Evolutionary conservation across 1,140 invertebrate genomes (phyloP).

Genomic region (Cryptotermes secundus): DNA sequence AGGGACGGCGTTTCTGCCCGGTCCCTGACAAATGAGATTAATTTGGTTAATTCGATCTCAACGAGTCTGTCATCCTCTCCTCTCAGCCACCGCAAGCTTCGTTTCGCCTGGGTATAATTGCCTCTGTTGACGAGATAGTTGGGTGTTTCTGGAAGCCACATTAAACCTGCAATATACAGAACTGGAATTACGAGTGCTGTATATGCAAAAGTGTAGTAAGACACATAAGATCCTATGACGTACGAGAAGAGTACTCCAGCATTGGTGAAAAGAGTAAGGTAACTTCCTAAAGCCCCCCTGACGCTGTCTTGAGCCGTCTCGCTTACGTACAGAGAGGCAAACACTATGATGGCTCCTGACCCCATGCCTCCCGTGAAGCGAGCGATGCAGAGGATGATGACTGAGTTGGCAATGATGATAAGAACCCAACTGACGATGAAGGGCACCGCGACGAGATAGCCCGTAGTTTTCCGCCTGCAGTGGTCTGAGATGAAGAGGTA

Average conservation of each 20-base stretch:
- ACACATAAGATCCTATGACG: slow-evolving; percentile 53
- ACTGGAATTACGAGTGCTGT: slow-evolving; percentile 48
- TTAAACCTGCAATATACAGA: slow-evolving; percentile 49
- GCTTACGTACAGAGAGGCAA: slow-evolving; percentile 55
- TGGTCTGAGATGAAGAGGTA: slow-evolving; percentile 39
- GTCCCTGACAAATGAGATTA: background rate
- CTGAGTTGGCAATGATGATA: background rate
- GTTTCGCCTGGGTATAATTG: background rate
- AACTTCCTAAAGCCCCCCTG: slow-evolving; percentile 57
- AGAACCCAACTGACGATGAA: slow-evolving; percentile 30
- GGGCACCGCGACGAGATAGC: slow-evolving; percentile 31
- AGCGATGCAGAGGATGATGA: slow-evolving; percentile 42
- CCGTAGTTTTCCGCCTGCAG: slow-evolving; percentile 37
- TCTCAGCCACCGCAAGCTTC: background rate
- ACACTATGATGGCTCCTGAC: slow-evolving; percentile 51
- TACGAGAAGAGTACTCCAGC: slow-evolving; percentile 59
- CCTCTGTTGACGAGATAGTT: slow-evolving; percentile 39
- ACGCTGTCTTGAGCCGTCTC: slow-evolving; percentile 58
- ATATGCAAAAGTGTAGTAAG: slow-evolving; percentile 51
- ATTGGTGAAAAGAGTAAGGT: slow-evolving; percentile 54
- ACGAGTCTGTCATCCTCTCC: background rate
- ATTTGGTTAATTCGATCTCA: background rate
- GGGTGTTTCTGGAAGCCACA: slow-evolving; percentile 62
- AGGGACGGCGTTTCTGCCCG: background rate
- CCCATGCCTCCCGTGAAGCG: slow-evolving; percentile 51